Evolutionary conservation across 2,797 vertebrate species (phyloP).

Genomic region (Saguinus oedipus): DNA sequence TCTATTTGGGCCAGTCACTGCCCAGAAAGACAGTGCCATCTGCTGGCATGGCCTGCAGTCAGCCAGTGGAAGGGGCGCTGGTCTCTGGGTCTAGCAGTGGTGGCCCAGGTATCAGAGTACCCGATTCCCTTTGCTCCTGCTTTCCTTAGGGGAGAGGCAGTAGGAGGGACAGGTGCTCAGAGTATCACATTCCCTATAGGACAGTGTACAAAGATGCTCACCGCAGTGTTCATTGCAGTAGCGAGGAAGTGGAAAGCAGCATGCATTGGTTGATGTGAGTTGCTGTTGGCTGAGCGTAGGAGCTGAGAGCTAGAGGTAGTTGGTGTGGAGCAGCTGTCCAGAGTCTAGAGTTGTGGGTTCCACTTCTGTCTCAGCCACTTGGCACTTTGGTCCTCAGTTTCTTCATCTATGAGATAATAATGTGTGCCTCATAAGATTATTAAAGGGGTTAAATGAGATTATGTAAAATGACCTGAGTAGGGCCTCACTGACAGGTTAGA

Average conservation of each 20-base stretch:
- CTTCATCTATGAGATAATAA: background rate
- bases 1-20: background rate
- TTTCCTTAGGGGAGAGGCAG: background rate
- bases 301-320: background rate
- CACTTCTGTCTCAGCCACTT: background rate
- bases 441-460: background rate
- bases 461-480: background rate
- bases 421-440: background rate
- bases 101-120: background rate
- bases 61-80: too few species aligned
- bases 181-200: background rate
- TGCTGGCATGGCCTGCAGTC: background rate
- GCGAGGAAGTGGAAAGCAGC: background rate
- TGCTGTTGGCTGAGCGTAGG: background rate
- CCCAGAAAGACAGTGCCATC: background rate
- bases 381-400: background rate
- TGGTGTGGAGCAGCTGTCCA: background rate
- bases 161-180: background rate
- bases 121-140: background rate
- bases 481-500: background rate
- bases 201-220: background rate
- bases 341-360: background rate
- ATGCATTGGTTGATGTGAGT: background rate
- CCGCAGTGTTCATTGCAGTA: background rate
- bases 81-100: background rate